Evolutionary conservation across 2,113 vertebrate genomes (phyloP), one percentile per base, ranked within the genome.

Genomic region (Ahaetulla prasina): DNA sequence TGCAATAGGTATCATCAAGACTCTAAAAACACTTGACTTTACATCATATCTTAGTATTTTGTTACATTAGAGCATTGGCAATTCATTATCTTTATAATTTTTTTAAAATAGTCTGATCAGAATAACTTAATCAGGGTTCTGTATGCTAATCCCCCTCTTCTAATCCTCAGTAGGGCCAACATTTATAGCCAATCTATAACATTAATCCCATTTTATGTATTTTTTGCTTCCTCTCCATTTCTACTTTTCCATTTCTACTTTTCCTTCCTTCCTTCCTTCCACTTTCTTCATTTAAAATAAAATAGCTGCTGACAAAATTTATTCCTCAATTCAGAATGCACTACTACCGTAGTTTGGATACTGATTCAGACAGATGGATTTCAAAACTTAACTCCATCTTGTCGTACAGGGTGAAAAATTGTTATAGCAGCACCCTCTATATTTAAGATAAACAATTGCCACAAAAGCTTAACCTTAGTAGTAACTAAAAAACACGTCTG

Each of bases 311-410:
- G 43, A 30, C n/a, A 7, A 1, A 74, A 92, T 39, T 18, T 30
- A 55, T 52, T 20, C 35, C 60, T 84, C 52, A 92, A 11, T 27
- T 84, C 3, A 49, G 27, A 91, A 55, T 47, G 22, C 30, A 87
- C 39, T 55, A n/a, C 20, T 25, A 52, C 50, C 14, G 14, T 14
- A 20, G 45, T 86, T 23, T 30, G 50, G 30, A n/a, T 47, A 3
- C 25, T 30, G 60, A 91, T 39, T 45, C 84, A 89, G 11, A 53
- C 6, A 89, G n/a, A 43, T n/a, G 10, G 45, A 39, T 89, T 89
- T 92, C 20, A 92, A 88, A 68, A 89, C 88, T 85, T 20, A 68
- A 89, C 74, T 85, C 20, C 85, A 84, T 20, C 43, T 89, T 84
- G 53, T n/a, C 7, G 23, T 27, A 84, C 14, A 85, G 27, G 23